Evolutionary conservation across 2,113 vertebrate species (phyloP), one percentile per base, ranked within the genome.

Genomic region (Mystacornis crossleyi): DNA sequence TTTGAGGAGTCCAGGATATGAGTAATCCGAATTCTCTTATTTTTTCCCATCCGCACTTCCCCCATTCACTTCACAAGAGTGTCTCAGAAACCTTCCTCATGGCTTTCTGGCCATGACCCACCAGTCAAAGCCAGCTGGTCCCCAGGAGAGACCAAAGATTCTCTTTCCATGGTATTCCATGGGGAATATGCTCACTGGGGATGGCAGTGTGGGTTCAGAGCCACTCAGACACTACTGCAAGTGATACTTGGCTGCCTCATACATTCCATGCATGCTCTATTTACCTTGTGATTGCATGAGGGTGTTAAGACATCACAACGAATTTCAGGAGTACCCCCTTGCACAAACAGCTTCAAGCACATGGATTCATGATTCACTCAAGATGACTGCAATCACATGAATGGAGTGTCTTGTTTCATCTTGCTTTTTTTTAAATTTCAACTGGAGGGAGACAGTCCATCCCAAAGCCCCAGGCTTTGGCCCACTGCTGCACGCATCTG

Each of bases 381-480:
- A 78, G 65, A 81, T 78, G 50, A 81, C 72, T 42, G 50, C 47
- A 86, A 24, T 73, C 77, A 83, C 42, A 42, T 70, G 36, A 80
- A 91, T 23, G 10, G 25, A 83, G 42, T 83, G 55, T 83, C 72
- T 83, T 61, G 15, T 94, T 92, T 94, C 90, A 45, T 72, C 54
- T 70, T 65, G 18, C 19, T 69, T 82, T 72, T 91, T 95, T 69
- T 16, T 18, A 58, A 91, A 75, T 33, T 78, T 89, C 40, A 81
- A 14, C 15, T 84, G 72, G 31, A 81, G 34, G 15, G 43, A 91
- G 14, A 51, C 9, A 9, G 43, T 81, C 69, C 47, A 94, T 53
- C 53, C 53, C 65, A 81, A 95, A 89, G 61, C 16, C 73, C 33
- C 75, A 92, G 61, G 34, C 55, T 92, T 51, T 61, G 60, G 55